phyloP scores from a whole-genome alignment of 2,797 vertebrate species.

The Steatocranus sp. region DNA sequence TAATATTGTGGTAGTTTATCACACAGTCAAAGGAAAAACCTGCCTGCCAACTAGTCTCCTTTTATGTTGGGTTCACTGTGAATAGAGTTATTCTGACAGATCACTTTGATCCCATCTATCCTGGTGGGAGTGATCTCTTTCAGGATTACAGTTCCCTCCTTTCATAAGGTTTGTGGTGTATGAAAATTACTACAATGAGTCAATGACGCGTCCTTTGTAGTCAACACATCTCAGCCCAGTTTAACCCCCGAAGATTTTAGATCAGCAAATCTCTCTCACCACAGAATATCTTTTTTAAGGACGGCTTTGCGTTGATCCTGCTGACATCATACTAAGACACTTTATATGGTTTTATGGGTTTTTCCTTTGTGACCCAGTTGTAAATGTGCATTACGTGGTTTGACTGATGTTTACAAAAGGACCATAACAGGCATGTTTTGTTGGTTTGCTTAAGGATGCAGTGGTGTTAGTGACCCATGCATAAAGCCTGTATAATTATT shows the following conservation, averaged over 20 bases:
- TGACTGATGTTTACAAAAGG: not conserved
- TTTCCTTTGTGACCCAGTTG: not conserved
- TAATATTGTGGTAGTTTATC: not conserved
- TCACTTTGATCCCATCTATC: not conserved
- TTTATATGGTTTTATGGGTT: not conserved
- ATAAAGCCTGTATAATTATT: not conserved
- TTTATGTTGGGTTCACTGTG: not conserved
- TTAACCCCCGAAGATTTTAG: not conserved
- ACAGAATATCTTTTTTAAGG: not conserved
- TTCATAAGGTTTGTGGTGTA: not conserved
- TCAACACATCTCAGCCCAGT: not conserved
- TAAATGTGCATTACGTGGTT: not conserved
- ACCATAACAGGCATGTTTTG: not conserved
- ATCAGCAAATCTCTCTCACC: not conserved
- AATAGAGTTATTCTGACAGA: not conserved
- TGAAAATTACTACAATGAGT: not conserved
- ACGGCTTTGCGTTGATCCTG: not conserved
- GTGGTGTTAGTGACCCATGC: not conserved
- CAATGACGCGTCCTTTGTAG: not conserved
- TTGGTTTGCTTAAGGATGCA: not conserved
- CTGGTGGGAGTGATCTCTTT: not conserved
- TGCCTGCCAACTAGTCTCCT: not conserved
- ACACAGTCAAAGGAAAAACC: not conserved
- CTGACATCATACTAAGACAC: not conserved
- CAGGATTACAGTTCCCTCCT: not conserved